Evolutionary conservation across 2,797 vertebrate genomes (phyloP).

Genomic region (Mormyrus hasselquistii): DNA sequence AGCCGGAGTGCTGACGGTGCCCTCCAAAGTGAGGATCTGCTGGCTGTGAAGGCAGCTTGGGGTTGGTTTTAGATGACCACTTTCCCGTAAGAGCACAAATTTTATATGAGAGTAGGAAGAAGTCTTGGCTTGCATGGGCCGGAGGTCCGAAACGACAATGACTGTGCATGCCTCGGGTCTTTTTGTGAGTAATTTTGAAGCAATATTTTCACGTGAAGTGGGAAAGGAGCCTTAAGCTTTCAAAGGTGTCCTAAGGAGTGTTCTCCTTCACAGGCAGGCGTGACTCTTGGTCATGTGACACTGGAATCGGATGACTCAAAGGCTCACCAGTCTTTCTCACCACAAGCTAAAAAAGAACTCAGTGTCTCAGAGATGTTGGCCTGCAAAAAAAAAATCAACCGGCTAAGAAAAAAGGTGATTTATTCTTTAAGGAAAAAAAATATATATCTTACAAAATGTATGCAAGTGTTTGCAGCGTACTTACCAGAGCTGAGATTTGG

Average conservation of each 20-base stretch:
- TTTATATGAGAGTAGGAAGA: slow-evolving; percentile 16
- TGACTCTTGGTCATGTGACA: slow-evolving; percentile 48
- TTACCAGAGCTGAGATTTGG: slow-evolving; percentile 29
- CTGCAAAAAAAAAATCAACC: slow-evolving; percentile 3
- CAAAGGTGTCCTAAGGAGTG: slow-evolving; percentile 33
- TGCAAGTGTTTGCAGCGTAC: slow-evolving; percentile 6
- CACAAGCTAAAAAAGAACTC: not conserved
- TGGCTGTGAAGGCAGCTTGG: not conserved
- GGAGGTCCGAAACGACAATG: not conserved
- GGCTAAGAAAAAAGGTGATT: not conserved
- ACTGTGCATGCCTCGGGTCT: slow-evolving; percentile 9
- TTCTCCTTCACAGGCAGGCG: slow-evolving; percentile 26
- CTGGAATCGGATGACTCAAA: slow-evolving; percentile 44
- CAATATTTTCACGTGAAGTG: slow-evolving; percentile 45
- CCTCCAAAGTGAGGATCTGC: slow-evolving; percentile 5
- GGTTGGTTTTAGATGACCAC: not conserved
- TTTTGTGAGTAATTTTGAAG: slow-evolving; percentile 46
- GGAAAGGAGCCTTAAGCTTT: slow-evolving; percentile 36
- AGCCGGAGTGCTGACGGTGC: not conserved
- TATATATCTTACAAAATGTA: slow-evolving; percentile 3
- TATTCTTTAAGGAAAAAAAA: not conserved
- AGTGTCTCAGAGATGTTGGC: not conserved
- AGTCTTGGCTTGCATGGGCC: not conserved
- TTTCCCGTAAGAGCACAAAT: slow-evolving; percentile 19
- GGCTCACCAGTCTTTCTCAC: not conserved